Conservation (phyloP, 2,113 vertebrate genomes). For the Panthera leo region DNA sequence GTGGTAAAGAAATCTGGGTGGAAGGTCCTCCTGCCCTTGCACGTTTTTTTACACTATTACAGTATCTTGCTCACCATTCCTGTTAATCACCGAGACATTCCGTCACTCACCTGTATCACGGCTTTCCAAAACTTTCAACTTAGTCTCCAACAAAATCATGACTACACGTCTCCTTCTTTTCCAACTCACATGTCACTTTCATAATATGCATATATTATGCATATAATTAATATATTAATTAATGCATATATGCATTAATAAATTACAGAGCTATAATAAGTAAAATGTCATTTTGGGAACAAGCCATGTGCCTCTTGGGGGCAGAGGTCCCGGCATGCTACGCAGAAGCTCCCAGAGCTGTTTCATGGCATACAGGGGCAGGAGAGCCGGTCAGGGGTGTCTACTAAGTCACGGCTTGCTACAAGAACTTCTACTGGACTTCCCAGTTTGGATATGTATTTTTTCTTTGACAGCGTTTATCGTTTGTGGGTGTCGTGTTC, state of each 20-base stretch:
- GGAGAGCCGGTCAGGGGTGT: too few species aligned
- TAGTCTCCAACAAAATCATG: neutral
- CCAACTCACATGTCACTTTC: neutral
- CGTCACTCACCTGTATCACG: neutral
- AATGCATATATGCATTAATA: neutral
- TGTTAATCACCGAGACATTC: neutral
- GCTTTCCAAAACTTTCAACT: neutral
- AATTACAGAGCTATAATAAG: neutral
- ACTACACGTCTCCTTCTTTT: neutral
- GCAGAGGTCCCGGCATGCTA: accelerated
- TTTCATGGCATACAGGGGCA: too few species aligned
- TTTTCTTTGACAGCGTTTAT: neutral
- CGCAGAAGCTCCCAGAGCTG: neutral
- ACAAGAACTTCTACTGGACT: neutral
- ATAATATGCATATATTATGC: neutral
- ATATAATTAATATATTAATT: too few species aligned
- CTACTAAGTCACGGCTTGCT: neutral
- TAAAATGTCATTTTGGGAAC: neutral
- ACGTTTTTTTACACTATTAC: neutral
- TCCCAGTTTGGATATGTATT: neutral
- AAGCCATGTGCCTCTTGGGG: neutral
- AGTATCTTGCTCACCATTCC: neutral
- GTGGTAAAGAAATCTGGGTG: neutral
- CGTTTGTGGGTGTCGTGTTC: neutral
- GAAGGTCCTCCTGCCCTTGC: neutral